A percentile compares a stretch with the other conserved stretches of the same genome.
Conservation (phyloP, 2,888 invertebrate genomes). For the Diabrotica balteata region DNA sequence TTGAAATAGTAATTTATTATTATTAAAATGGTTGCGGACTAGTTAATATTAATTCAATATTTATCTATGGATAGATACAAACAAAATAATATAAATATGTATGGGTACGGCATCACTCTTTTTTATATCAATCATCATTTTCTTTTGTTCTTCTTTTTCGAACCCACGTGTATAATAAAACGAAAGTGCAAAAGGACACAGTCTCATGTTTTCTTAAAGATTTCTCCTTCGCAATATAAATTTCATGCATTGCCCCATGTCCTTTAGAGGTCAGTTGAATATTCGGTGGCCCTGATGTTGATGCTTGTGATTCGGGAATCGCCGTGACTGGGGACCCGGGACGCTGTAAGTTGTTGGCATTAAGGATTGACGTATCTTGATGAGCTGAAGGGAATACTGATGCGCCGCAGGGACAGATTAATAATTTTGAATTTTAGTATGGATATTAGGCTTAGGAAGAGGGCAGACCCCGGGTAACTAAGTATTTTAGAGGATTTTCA, state of each 20-base stretch:
- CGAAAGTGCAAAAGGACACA: too few relatives aligned
- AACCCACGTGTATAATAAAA: too few relatives aligned
- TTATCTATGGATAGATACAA: too few relatives aligned
- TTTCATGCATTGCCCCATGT: not conserved
- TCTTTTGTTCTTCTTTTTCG: too few relatives aligned
- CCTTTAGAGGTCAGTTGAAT: not conserved
- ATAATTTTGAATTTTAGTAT: slow-evolving; percentile 1
- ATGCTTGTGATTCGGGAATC: not conserved
- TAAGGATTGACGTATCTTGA: slow-evolving; percentile 1
- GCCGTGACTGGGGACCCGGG: not conserved
- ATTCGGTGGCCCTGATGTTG: not conserved
- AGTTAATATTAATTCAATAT: too few relatives aligned
- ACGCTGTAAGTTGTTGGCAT: not conserved
- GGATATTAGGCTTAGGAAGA: not conserved
- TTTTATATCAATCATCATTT: too few relatives aligned
- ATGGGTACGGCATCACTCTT: too few relatives aligned
- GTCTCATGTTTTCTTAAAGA: too few relatives aligned
- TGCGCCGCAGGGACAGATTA: slow-evolving; percentile 1
- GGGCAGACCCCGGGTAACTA: not conserved
- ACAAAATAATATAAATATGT: too few relatives aligned
- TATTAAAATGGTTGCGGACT: too few relatives aligned
- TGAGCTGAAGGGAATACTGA: slow-evolving; percentile 1
- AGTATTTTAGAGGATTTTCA: not conserved
- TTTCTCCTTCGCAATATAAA: too few relatives aligned
- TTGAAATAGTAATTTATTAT: too few relatives aligned